Evolutionary conservation across 2,888 invertebrate species (phyloP).

Genomic region (Bombylius discolor): DNA sequence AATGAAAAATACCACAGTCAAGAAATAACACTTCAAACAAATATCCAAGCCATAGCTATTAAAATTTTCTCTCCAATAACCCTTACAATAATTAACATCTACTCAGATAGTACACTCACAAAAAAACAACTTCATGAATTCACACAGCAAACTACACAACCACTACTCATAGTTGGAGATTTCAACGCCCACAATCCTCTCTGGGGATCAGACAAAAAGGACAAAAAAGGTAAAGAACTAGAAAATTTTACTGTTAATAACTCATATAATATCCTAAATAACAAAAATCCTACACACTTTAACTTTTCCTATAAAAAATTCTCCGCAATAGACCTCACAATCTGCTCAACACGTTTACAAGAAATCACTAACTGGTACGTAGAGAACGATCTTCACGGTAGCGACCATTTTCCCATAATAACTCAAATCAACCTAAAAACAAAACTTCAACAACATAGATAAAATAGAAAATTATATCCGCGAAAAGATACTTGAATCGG

Average conservation of each 20-base stretch:
- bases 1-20: neutral
- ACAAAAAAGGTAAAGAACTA: neutral
- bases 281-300: neutral
- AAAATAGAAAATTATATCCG: neutral
- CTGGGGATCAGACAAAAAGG: neutral
- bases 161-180: neutral
- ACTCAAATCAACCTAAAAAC: neutral
- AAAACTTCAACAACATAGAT: neutral
- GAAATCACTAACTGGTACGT: conserved; percentile 1
- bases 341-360: neutral
- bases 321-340: neutral
- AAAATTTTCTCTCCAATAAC: neutral
- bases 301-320: neutral
- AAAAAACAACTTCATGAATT: neutral
- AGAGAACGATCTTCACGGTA: conserved; percentile 1
- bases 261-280: conserved; percentile 1
- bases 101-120: neutral
- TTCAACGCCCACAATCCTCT: neutral
- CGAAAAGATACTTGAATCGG: neutral
- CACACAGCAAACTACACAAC: neutral
- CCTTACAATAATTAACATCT: conserved; percentile 1
- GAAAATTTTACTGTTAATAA: neutral
- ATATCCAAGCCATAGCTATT: conserved; percentile 1
- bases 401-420: conserved; percentile 5
- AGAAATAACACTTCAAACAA: neutral